These are phyloP conservation scores for Alfaro cultratus DNA, from an alignment of 2,797 vertebrate genomes.

Conservation along the genomic window DNA sequence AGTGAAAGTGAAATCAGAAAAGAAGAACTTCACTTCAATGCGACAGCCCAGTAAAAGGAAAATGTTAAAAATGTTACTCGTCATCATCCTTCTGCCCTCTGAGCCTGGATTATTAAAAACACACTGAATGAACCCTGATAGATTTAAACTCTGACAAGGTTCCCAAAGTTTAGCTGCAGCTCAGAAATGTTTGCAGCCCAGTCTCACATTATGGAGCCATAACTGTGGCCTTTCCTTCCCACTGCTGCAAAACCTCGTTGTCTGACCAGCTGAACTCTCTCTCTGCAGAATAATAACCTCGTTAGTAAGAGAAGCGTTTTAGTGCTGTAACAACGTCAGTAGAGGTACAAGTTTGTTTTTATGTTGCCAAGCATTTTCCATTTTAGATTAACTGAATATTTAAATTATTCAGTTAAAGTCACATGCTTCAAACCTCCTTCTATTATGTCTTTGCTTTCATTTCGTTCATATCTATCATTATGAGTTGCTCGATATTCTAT, in stretches of 20 bases:
- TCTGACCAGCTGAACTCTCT: neutral
- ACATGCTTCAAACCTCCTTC: neutral
- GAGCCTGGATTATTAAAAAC: neutral
- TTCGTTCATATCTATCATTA: neutral
- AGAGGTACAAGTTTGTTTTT: neutral
- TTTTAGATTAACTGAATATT: neutral
- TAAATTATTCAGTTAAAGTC: neutral
- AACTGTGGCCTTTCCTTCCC: neutral
- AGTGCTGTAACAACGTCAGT: neutral
- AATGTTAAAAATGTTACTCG: neutral
- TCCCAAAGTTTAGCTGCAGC: neutral
- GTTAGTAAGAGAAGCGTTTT: neutral
- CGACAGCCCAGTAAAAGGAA: neutral
- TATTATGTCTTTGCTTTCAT: neutral
- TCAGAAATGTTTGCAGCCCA: neutral
- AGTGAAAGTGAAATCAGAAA: neutral
- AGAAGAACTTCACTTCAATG: neutral
- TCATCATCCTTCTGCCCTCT: neutral
- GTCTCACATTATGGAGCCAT: neutral
- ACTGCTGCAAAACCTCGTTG: neutral
- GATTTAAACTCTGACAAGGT: neutral
- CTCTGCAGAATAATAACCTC: neutral
- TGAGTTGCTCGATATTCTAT: neutral
- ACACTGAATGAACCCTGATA: neutral
- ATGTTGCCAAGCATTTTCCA: neutral